Base-by-base conservation (phyloP, 2,113 vertebrate species). In the human region DNA sequence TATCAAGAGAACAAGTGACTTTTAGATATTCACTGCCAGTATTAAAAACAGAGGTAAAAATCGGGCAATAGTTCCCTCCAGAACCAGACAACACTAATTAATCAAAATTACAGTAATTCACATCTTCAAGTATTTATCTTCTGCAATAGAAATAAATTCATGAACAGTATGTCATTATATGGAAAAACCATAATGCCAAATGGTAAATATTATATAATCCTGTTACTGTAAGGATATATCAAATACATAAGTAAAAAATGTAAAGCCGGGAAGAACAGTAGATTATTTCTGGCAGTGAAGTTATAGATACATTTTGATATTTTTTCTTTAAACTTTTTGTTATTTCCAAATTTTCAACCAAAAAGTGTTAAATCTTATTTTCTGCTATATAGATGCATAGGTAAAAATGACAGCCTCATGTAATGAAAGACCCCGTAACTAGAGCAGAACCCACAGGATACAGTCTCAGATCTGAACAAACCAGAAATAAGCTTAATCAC, bases 31-130 rank as follows among this genome's bases (percentile, higher is more conserved):
- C 22, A 80, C 17, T 35, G 23, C 35, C 40, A 70, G 38, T 50
- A 10, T 87, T 57, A 70, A 55, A 89, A 89, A 82, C 23, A 86
- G 75, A 89, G 68, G 83, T 91, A 52, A 84, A 89, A 94, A 55
- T 70, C 55, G 45, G 57, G 35, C 68, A 83, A 89, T 22, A 52
- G n/a, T 91, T 89, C 64, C 57, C 50, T 96, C 75, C 66, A 92
- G 96, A 97, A 90, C 50, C 66, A 93, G 81, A 72, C 38, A 17
- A 61, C 2, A 27, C 40, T 83, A 83, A 94, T 79, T 94, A 83
- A 88, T 79, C 93, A 83, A 88, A 92, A 93, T 95, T 57, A 79
- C 23, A 79, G 45, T 81, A 52, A 86, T 94, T 93, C 43, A 38
- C 12, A 48, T 83, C 82, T 88, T 87, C 59, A 78, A 95, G 68